phyloP scores from a whole-genome alignment of 2,797 vertebrate genomes.

The Danio choprae region DNA sequence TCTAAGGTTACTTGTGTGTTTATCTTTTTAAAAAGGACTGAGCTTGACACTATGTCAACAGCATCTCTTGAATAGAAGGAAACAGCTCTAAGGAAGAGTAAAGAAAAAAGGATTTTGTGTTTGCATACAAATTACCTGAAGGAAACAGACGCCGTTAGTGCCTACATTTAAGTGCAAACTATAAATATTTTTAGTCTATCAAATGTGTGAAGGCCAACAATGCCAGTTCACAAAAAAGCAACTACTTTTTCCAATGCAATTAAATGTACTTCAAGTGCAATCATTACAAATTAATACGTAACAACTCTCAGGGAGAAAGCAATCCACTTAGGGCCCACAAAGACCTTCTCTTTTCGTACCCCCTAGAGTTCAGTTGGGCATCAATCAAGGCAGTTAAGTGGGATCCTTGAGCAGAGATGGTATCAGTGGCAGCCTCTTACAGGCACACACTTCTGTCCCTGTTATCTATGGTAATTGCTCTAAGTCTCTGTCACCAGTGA shows the following conservation, averaged over 20 bases:
- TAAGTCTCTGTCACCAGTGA: slow-evolving; percentile 69
- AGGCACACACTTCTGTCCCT: slow-evolving; percentile 79
- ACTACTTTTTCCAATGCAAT: slow-evolving; percentile 9
- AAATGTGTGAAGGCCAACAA: background rate
- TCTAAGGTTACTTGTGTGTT: slow-evolving; percentile 80
- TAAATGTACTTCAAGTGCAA: background rate
- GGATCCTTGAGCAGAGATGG: slow-evolving; percentile 81
- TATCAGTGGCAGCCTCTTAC: slow-evolving; percentile 75
- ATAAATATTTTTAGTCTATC: background rate
- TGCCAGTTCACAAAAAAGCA: background rate
- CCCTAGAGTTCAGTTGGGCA: slow-evolving; percentile 73
- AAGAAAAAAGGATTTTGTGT: slow-evolving; percentile 40
- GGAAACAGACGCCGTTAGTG: slow-evolving; percentile 26
- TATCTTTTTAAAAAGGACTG: slow-evolving; percentile 71
- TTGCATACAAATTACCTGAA: slow-evolving; percentile 30
- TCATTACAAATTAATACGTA: slow-evolving; percentile 64
- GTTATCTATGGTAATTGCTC: slow-evolving; percentile 75
- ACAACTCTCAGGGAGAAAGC: slow-evolving; percentile 48
- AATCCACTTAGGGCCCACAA: slow-evolving; percentile 46
- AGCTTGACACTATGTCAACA: slow-evolving; percentile 69
- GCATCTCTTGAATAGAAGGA: slow-evolving; percentile 66
- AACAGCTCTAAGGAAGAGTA: slow-evolving; percentile 12
- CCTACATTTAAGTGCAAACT: slow-evolving; percentile 12
- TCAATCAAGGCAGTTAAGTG: slow-evolving; percentile 81
- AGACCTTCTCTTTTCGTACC: slow-evolving; percentile 44